Percentiles rank a stretch among this genome's conserved stretches.
Conservation (phyloP, 2,797 vertebrate species). For the Cyclopterus lumpus region DNA sequence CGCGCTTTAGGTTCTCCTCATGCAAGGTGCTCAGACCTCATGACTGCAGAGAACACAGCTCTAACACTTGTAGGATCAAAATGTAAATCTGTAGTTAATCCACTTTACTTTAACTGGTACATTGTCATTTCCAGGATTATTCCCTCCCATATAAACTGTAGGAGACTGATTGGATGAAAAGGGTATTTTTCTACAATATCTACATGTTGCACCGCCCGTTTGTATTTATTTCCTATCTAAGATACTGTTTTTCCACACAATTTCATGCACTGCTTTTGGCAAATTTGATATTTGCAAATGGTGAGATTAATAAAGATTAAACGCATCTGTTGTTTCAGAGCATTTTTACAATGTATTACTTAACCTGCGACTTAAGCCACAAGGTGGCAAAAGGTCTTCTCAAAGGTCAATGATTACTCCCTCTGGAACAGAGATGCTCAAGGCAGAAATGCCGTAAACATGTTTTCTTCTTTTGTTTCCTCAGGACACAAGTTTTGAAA, state of each 20-base stretch:
- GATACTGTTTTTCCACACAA: not conserved
- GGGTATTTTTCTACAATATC: slow-evolving; percentile 12
- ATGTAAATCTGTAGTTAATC: not conserved
- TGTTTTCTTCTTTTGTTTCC: slow-evolving; percentile 1
- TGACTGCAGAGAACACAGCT: not conserved
- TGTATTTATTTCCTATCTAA: slow-evolving; percentile 51
- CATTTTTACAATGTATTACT: not conserved
- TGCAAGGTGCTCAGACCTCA: slow-evolving; percentile 60
- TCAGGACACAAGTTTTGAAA: not conserved
- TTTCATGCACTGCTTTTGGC: slow-evolving; percentile 35
- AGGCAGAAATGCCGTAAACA: slow-evolving; percentile 1
- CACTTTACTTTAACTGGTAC: not conserved
- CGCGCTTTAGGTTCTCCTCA: slow-evolving; percentile 81
- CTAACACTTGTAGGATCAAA: not conserved
- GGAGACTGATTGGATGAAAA: slow-evolving; percentile 7
- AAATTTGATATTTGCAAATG: slow-evolving; percentile 13
- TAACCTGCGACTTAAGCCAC: slow-evolving; percentile 52
- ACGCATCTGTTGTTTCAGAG: not conserved
- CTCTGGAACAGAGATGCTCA: slow-evolving; percentile 16
- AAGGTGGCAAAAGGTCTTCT: slow-evolving; percentile 60
- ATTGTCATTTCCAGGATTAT: slow-evolving; percentile 24
- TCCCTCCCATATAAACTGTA: not conserved
- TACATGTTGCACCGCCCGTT: slow-evolving; percentile 24
- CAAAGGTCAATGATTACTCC: slow-evolving; percentile 47
- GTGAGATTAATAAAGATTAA: slow-evolving; percentile 46